phyloP scores from a whole-genome alignment of 2,113 vertebrate species.

The Embiotoca jacksoni region DNA sequence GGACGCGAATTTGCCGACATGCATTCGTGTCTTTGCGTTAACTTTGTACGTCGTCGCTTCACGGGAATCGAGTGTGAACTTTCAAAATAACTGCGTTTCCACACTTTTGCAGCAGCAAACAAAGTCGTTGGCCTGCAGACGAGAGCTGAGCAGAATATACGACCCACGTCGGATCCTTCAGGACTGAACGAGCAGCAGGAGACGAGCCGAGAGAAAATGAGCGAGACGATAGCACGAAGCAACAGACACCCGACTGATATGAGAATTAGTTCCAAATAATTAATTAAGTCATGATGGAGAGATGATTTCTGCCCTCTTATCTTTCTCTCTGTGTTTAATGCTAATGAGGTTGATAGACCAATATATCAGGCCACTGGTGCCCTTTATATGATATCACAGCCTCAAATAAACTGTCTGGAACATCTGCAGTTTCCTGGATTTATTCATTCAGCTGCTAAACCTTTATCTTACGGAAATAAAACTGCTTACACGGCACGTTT shows the following conservation, averaged over 20 bases:
- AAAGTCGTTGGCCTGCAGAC: too few relatives aligned
- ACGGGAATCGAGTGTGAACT: too few relatives aligned
- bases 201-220: not conserved
- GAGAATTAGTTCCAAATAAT: slow-evolving; percentile 49
- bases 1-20: too few relatives aligned
- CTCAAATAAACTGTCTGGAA: slow-evolving; percentile 3
- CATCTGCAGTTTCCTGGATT: slow-evolving; percentile 4
- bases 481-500: not conserved
- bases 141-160: too few relatives aligned
- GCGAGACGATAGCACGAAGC: not conserved
- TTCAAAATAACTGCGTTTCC: too few relatives aligned
- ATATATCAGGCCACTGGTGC: not conserved
- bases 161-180: too few relatives aligned
- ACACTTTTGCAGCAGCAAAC: too few relatives aligned
- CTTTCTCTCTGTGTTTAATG: slow-evolving; percentile 12
- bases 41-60: too few relatives aligned
- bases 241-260: slow-evolving; percentile 21
- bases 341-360: slow-evolving; percentile 33
- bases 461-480: not conserved
- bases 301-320: slow-evolving; percentile 33
- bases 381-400: slow-evolving; percentile 21
- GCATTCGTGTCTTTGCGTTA: too few relatives aligned
- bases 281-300: slow-evolving; percentile 37
- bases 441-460: not conserved
- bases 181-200: too few relatives aligned